phyloP scores from a whole-genome alignment of 2,888 invertebrate genomes.

The Ganaspis brasiliensis region DNA sequence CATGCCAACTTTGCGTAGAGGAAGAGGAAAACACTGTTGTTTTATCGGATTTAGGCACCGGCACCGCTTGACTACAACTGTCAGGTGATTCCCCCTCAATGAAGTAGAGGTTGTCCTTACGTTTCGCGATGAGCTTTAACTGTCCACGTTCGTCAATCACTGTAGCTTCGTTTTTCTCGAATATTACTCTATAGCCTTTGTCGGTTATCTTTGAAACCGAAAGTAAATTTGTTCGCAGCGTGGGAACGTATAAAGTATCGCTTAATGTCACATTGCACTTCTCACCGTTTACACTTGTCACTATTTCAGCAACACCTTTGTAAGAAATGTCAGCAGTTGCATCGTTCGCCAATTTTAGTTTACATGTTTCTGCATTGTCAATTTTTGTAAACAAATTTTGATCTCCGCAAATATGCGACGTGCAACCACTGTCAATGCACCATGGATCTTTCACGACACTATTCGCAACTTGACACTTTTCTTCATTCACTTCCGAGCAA shows the following conservation, averaged over 20 bases:
- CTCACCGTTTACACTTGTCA: slow-evolving; percentile 22
- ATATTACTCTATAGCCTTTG: no score
- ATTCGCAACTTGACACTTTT: slow-evolving; percentile 19
- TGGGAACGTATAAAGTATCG: slow-evolving; percentile 43
- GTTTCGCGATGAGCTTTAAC: no score
- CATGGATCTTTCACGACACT: not conserved
- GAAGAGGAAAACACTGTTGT: not conserved
- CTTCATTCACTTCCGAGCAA: not conserved
- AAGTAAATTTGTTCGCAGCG: slow-evolving; percentile 41
- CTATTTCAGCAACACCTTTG: slow-evolving; percentile 44
- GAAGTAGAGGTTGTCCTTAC: slow-evolving; percentile 10
- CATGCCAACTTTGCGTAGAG: no score
- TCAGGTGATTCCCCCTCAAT: not conserved
- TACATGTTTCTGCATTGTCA: slow-evolving; percentile 41
- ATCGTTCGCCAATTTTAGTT: slow-evolving; percentile 53
- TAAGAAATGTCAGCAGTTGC: slow-evolving; percentile 45
- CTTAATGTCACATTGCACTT: slow-evolving; percentile 14
- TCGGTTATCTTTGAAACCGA: no score
- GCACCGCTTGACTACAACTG: not conserved
- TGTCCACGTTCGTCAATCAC: no score
- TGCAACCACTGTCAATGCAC: slow-evolving; percentile 49
- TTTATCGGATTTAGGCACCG: not conserved
- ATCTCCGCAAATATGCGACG: slow-evolving; percentile 47
- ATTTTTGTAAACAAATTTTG: slow-evolving; percentile 22
- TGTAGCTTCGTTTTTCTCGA: no score